These are phyloP conservation scores for Ischnura elegans DNA, from an alignment of 2,888 invertebrate species.

Conservation along the genomic window DNA sequence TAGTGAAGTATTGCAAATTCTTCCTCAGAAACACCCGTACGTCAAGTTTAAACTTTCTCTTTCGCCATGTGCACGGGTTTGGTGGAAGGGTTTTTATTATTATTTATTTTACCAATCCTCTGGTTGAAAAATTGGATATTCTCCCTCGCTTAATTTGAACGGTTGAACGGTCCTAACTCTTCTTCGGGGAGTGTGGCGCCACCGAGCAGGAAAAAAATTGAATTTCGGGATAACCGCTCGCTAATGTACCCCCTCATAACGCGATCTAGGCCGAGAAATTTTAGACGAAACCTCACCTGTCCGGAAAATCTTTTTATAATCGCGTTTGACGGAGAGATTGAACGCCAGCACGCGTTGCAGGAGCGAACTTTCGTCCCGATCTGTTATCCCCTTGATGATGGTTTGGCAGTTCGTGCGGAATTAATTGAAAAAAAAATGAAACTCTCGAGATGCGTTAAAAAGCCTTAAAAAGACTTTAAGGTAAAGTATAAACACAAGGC, in stretches of 20 bases:
- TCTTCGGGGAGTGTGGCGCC: not conserved
- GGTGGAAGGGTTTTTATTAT: not conserved
- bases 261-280: not conserved
- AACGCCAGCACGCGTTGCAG: not conserved
- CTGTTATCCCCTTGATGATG: not conserved
- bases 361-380: not conserved
- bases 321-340: not conserved
- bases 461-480: too few species aligned
- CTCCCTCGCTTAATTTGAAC: not conserved
- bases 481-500: too few species aligned
- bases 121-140: not conserved
- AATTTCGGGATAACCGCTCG: conserved; percentile 19
- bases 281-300: not conserved
- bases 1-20: too few species aligned
- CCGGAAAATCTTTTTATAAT: not conserved
- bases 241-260: not conserved
- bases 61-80: not conserved
- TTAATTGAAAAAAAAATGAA: not conserved
- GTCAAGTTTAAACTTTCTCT: too few species aligned
- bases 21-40: too few species aligned
- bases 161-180: not conserved
- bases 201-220: not conserved
- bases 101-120: not conserved
- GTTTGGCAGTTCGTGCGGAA: not conserved
- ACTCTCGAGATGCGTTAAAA: too few species aligned